Evolutionary conservation across 2,797 vertebrate species (phyloP).

Genomic region (Cyclura pinguis): DNA sequence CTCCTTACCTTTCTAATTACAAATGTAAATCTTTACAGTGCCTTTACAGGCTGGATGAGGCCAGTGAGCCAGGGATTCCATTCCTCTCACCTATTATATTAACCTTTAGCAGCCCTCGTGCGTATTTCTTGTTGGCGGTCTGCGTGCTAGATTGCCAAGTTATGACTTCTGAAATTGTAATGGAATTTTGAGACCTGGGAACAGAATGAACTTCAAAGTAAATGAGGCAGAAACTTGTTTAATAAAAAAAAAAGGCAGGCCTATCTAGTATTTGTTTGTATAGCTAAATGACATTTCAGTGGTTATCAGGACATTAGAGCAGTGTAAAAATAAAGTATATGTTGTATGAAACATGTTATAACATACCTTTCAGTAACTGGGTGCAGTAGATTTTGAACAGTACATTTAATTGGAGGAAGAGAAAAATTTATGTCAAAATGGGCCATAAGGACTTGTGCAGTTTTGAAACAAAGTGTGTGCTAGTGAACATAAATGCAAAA

Average conservation of each 20-base stretch:
- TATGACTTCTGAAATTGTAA: background rate
- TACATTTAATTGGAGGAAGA: background rate
- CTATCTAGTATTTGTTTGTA: background rate
- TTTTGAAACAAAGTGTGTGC: background rate
- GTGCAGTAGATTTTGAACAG: background rate
- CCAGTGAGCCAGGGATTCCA: background rate
- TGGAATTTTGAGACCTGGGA: background rate
- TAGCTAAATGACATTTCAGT: background rate
- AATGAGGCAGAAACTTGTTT: background rate
- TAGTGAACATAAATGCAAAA: conserved; percentile 14
- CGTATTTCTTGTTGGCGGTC: background rate
- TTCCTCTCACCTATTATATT: background rate
- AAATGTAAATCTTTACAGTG: too few relatives aligned
- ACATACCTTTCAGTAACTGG: background rate
- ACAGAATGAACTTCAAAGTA: background rate
- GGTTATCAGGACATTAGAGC: background rate
- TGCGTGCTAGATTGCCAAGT: background rate
- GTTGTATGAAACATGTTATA: background rate
- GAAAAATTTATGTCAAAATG: conserved; percentile 1
- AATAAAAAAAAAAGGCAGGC: background rate
- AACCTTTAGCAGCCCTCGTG: background rate
- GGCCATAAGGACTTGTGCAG: background rate
- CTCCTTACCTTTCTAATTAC: too few relatives aligned
- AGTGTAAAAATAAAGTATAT: background rate
- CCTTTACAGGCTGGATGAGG: background rate